These are phyloP conservation scores for Perognathus longimembris DNA, from an alignment of 2,113 vertebrate genomes.

Conservation along the genomic window DNA sequence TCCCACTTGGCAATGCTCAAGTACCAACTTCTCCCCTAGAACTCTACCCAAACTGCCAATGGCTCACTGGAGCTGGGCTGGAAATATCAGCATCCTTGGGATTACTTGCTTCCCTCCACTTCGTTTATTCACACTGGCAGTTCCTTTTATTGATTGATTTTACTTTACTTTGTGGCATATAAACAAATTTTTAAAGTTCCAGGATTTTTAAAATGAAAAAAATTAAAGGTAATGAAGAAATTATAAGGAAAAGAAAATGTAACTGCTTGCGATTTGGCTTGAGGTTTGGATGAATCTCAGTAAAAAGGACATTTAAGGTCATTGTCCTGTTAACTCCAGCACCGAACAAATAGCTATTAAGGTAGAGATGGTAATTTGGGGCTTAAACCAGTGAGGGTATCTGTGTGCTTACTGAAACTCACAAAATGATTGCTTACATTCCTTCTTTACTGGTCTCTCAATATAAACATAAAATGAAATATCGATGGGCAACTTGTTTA, in stretches of 20 bases:
- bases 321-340: too few species aligned
- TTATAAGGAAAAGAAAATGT: too few species aligned
- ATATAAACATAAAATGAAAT: too few species aligned
- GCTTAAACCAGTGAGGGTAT: not conserved
- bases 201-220: too few species aligned
- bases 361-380: not conserved
- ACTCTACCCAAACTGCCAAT: accelerated
- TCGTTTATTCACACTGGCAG: accelerated
- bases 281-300: not conserved
- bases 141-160: too few species aligned
- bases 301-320: not conserved
- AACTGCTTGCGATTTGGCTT: not conserved
- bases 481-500: too few species aligned
- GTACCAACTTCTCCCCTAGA: not conserved
- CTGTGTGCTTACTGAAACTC: not conserved
- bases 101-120: not conserved
- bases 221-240: too few species aligned
- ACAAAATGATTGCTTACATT: not conserved
- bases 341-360: not conserved
- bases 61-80: accelerated
- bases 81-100: not conserved
- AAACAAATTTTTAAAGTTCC: too few species aligned
- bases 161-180: too few species aligned
- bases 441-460: too few species aligned
- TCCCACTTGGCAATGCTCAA: accelerated